A percentile compares a stretch with the other conserved stretches of the same genome.
Evolutionary conservation across 37 sponge, comb jelly and placozoan species (phyloP).

Genomic region (Oscarella lobularis): DNA sequence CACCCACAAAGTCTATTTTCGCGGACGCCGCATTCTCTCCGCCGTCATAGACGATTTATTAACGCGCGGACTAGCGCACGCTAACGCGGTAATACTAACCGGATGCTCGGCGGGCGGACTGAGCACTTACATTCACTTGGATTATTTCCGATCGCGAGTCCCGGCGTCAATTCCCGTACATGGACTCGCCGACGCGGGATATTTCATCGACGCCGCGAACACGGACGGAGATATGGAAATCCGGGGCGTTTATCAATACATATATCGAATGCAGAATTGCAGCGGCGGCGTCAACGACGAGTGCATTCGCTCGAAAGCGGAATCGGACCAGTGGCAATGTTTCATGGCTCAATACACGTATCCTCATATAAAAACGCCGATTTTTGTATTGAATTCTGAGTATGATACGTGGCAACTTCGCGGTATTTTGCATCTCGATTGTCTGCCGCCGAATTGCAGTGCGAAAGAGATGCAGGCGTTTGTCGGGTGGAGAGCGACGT

Average conservation of each 20-base stretch:
- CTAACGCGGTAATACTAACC: slow-evolving; percentile 52
- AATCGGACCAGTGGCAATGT: slow-evolving; percentile 52
- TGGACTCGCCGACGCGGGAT: slow-evolving; percentile 77
- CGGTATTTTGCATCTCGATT: slow-evolving; percentile 26
- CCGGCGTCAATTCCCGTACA: slow-evolving; percentile 15
- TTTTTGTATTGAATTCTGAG: slow-evolving; percentile 50
- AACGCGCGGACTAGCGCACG: slow-evolving; percentile 23
- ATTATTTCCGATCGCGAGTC: slow-evolving; percentile 16
- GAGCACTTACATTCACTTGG: slow-evolving; percentile 63
- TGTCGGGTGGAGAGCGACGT: slow-evolving; percentile 18
- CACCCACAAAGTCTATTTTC: slow-evolving; percentile 22
- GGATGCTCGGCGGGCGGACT: slow-evolving; percentile 87
- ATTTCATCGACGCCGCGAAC: slow-evolving; percentile 18
- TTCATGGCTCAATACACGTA: slow-evolving; percentile 67
- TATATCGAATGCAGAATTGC: slow-evolving; percentile 42
- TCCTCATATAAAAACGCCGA: slow-evolving; percentile 47
- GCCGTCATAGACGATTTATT: slow-evolving; percentile 14
- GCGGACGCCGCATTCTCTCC: slow-evolving; percentile 15
- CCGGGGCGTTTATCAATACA: slow-evolving; percentile 7
- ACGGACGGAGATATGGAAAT: slow-evolving; percentile 7
- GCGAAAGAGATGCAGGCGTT: slow-evolving; percentile 28
- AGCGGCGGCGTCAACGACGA: slow-evolving; percentile 42
- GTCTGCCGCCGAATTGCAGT: slow-evolving; percentile 44
- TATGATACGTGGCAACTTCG: slow-evolving; percentile 62
- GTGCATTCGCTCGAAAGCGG: slow-evolving; percentile 20